phyloP scores from a whole-genome alignment of 2,888 invertebrate genomes.

The Ormyrus labotus region DNA sequence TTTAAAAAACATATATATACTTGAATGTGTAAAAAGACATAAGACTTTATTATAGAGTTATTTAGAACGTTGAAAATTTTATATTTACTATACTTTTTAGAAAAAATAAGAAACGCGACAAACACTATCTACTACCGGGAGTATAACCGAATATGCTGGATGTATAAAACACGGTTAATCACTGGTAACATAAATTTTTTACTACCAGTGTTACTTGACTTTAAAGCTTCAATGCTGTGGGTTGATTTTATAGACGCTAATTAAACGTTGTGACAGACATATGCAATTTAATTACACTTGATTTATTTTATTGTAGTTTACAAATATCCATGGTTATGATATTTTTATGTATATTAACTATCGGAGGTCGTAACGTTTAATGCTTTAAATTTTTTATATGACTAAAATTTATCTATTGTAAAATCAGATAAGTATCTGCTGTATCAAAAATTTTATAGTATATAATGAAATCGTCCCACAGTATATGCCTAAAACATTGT shows the following conservation, averaged over 20 bases:
- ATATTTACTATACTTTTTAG: conserved; percentile 15
- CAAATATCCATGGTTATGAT: conserved; percentile 36
- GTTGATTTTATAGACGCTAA: conserved; percentile 59
- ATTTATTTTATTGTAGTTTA: conserved; percentile 38
- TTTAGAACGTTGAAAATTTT: conserved; percentile 34
- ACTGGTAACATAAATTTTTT: conserved; percentile 45
- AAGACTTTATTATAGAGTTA: conserved; percentile 17
- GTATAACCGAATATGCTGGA: conserved; percentile 42
- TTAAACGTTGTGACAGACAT: conserved; percentile 33
- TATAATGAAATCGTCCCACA: conserved; percentile 61
- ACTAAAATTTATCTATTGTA: neutral
- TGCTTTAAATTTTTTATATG: conserved; percentile 26
- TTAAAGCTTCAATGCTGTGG: conserved; percentile 63
- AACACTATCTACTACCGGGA: conserved; percentile 48
- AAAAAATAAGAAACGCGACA: conserved; percentile 48
- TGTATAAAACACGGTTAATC: conserved; percentile 41
- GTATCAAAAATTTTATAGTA: conserved; percentile 29
- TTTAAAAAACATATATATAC: conserved; percentile 8
- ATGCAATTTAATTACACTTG: conserved; percentile 29
- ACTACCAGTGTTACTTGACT: conserved; percentile 59
- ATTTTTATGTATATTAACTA: conserved; percentile 35
- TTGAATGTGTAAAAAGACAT: conserved; percentile 26
- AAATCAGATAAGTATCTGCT: conserved; percentile 12
- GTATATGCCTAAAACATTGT: conserved; percentile 62
- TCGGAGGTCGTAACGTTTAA: conserved; percentile 24